A percentile compares a stretch with the other conserved stretches of the same genome.
Evolutionary conservation across 2,888 invertebrate species (phyloP).

Genomic region (Elegia similella): DNA sequence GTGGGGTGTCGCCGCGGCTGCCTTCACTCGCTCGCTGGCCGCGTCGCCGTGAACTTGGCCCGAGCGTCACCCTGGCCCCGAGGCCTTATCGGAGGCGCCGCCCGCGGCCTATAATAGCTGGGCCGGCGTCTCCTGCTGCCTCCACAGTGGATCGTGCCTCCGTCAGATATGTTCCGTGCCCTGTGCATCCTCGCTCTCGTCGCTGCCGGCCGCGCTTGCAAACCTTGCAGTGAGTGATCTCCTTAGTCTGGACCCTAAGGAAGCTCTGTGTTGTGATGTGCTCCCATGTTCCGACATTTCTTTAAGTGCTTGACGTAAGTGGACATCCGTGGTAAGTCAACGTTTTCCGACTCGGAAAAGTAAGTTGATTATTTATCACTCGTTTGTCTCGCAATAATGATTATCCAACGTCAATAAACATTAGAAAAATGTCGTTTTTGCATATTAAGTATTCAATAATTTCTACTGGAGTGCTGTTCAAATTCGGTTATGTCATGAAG

Average conservation of each 20-base stretch:
- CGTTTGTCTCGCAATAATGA: not conserved
- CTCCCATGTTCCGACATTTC: not conserved
- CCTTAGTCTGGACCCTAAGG: constrained; percentile 11
- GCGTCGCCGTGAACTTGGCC: constrained; percentile 79
- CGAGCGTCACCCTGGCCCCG: constrained; percentile 73
- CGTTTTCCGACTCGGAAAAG: constrained; percentile 7
- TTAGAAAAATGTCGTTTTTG: not conserved
- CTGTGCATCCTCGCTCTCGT: constrained; percentile 63
- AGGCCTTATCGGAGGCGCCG: constrained; percentile 75
- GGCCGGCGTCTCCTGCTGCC: constrained; percentile 73
- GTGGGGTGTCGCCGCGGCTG: constrained; percentile 39
- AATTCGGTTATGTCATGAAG: constrained; percentile 57
- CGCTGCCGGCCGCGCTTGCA: constrained; percentile 62
- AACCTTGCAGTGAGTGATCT: constrained; percentile 74
- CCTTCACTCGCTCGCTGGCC: constrained; percentile 61
- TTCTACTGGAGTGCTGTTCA: constrained; percentile 41
- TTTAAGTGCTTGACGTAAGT: not conserved
- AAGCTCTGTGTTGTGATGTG: not conserved
- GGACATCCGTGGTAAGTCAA: constrained; percentile 12
- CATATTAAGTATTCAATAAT: constrained; percentile 30
- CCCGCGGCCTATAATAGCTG: constrained; percentile 79
- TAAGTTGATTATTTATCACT: constrained; percentile 8
- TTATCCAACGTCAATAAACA: not conserved
- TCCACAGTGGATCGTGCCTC: constrained; percentile 68
- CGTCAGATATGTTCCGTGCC: constrained; percentile 75